A percentile compares a stretch with the other conserved stretches of the same genome.
phyloP scores from a whole-genome alignment of 2,888 invertebrate species.

The Brenthis daphne region DNA sequence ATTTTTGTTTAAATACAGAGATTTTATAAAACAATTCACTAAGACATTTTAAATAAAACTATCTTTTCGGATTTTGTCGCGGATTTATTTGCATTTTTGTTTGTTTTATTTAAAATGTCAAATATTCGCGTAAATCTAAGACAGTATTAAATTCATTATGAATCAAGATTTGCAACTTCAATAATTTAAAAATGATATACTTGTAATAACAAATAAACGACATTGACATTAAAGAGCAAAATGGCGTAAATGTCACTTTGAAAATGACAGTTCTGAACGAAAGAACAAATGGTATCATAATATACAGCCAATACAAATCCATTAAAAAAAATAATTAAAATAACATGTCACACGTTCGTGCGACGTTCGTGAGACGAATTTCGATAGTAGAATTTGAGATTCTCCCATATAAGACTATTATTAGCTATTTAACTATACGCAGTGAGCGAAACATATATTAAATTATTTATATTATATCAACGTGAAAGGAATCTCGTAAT shows the following conservation, averaged over 20 bases:
- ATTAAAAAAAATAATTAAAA: conserved; percentile 14
- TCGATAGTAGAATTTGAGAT: conserved; percentile 24
- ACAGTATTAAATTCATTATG: too few species aligned
- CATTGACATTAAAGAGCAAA: too few species aligned
- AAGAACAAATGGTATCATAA: conserved; percentile 2
- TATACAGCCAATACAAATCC: conserved; percentile 15
- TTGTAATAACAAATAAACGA: too few species aligned
- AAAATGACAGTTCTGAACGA: neutral
- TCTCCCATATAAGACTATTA: conserved; percentile 19
- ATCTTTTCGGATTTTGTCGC: too few species aligned
- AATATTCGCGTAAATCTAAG: too few species aligned
- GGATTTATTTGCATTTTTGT: too few species aligned
- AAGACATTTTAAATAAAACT: too few species aligned
- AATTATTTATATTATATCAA: conserved; percentile 20
- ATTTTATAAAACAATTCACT: too few species aligned
- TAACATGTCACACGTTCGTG: neutral
- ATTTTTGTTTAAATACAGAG: too few species aligned
- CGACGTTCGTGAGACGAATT: conserved; percentile 1
- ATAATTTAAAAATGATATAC: too few species aligned
- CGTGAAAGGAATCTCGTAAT: conserved; percentile 17
- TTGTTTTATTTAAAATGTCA: too few species aligned
- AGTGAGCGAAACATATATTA: conserved; percentile 15
- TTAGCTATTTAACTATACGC: conserved; percentile 18
- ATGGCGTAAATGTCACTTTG: neutral
- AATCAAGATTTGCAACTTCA: too few species aligned